phyloP scores from a whole-genome alignment of 1,140 invertebrate genomes.

The Oryctes rhinoceros region DNA sequence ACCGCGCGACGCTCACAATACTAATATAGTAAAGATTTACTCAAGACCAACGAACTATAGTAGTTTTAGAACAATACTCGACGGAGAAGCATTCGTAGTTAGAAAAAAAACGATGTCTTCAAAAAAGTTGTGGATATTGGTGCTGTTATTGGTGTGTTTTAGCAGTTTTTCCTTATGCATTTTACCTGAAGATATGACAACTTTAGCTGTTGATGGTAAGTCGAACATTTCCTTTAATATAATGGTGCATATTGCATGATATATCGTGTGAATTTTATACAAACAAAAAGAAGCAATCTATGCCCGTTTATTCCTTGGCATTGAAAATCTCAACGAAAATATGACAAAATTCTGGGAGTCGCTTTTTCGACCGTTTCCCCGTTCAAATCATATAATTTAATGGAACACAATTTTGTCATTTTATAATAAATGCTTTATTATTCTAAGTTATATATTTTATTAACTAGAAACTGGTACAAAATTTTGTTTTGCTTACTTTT shows the following conservation, averaged over 20 bases:
- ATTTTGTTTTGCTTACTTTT: too few species aligned
- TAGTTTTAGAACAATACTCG: background rate
- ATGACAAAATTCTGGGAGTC: too few species aligned
- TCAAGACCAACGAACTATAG: conserved; percentile 18
- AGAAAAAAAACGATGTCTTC: conserved; percentile 18
- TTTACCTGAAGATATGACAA: conserved; percentile 53
- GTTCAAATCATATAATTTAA: too few species aligned
- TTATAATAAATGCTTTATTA: too few species aligned
- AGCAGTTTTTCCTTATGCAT: conserved; percentile 50
- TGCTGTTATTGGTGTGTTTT: conserved; percentile 56
- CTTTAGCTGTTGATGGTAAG: conserved; percentile 28
- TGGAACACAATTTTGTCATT: too few species aligned
- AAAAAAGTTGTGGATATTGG: conserved; percentile 55
- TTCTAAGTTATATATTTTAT: too few species aligned
- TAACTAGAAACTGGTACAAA: too few species aligned
- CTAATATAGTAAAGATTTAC: background rate
- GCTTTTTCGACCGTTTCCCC: too few species aligned
- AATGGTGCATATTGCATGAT: background rate
- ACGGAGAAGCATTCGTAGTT: background rate
- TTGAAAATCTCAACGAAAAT: too few species aligned
- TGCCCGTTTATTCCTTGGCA: too few species aligned
- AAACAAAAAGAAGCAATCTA: too few species aligned
- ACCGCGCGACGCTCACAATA: conserved; percentile 32
- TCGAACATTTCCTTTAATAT: background rate
- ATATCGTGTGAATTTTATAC: too few species aligned